A percentile compares a stretch with the other conserved stretches of the same genome.
These are phyloP conservation scores for Chironomus tentans DNA, from an alignment of 2,888 invertebrate genomes.

Conservation along the genomic window DNA sequence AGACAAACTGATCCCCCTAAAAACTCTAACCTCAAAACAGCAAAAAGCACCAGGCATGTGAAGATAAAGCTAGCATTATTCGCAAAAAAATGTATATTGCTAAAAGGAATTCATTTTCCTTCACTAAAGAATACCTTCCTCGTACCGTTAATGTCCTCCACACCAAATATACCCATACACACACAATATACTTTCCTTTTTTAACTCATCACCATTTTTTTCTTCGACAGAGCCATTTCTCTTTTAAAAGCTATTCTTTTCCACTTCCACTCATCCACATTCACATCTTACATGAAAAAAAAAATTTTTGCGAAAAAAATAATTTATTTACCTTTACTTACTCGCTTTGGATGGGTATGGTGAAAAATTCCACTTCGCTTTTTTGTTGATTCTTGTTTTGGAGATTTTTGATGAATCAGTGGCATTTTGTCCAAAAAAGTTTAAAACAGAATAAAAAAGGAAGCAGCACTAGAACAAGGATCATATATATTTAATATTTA, in stretches of 20 bases:
- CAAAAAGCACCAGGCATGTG: conserved; percentile 10
- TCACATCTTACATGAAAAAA: not conserved
- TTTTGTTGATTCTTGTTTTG: too few relatives aligned
- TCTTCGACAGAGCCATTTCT: conserved; percentile 8
- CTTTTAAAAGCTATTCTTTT: not conserved
- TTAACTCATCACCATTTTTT: conserved; percentile 22
- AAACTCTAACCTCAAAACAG: too few relatives aligned
- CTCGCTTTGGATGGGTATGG: not conserved
- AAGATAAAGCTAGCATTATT: conserved; percentile 6
- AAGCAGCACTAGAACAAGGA: too few relatives aligned
- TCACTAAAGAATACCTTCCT: not conserved
- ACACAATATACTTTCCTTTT: not conserved
- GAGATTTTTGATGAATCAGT: too few relatives aligned
- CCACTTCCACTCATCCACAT: conserved; percentile 3
- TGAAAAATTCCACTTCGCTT: too few relatives aligned
- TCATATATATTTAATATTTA: too few relatives aligned
- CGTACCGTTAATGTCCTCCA: not conserved
- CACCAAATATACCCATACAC: not conserved
- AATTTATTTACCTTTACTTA: conserved; percentile 24
- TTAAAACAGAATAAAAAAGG: too few relatives aligned
- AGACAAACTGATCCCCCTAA: too few relatives aligned
- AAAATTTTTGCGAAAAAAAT: conserved; percentile 3
- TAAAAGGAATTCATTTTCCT: conserved; percentile 17
- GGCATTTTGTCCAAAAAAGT: too few relatives aligned
- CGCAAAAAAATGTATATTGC: conserved; percentile 7